phyloP scores from a whole-genome alignment of 2,888 invertebrate species.

The Plusia festucae region DNA sequence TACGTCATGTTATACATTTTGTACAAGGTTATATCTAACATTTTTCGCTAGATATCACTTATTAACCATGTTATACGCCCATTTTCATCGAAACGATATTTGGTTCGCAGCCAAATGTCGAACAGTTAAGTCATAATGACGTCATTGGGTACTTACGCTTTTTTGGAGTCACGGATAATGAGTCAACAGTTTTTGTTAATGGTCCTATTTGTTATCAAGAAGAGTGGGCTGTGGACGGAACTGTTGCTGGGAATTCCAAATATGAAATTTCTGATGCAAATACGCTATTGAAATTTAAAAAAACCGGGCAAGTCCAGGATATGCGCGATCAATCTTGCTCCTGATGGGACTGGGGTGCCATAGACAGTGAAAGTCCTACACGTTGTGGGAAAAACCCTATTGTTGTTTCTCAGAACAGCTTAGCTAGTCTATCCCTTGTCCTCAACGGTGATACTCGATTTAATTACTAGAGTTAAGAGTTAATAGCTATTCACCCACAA shows the following conservation, averaged over 20 bases:
- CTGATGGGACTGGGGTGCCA: too few species aligned
- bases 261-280: not conserved
- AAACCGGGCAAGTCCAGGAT: too few species aligned
- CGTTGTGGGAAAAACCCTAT: too few species aligned
- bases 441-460: too few species aligned
- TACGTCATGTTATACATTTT: not conserved
- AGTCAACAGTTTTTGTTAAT: constrained; percentile 40
- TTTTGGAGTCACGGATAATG: constrained; percentile 34
- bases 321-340: too few species aligned
- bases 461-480: too few species aligned
- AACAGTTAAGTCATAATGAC: constrained; percentile 36
- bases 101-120: constrained; percentile 38
- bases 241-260: not conserved
- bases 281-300: too few species aligned
- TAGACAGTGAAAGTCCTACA: too few species aligned
- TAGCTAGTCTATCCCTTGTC: too few species aligned
- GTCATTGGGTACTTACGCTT: constrained; percentile 33
- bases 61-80: not conserved
- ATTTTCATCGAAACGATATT: constrained; percentile 25
- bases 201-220: constrained; percentile 11
- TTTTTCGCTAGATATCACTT: not conserved
- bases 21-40: not conserved
- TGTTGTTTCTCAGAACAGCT: too few species aligned
- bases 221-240: not conserved
- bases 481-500: too few species aligned